Percentiles rank a stretch among this genome's conserved stretches.
Conservation (phyloP, 2,888 invertebrate species). For the Orthosia cruda region DNA sequence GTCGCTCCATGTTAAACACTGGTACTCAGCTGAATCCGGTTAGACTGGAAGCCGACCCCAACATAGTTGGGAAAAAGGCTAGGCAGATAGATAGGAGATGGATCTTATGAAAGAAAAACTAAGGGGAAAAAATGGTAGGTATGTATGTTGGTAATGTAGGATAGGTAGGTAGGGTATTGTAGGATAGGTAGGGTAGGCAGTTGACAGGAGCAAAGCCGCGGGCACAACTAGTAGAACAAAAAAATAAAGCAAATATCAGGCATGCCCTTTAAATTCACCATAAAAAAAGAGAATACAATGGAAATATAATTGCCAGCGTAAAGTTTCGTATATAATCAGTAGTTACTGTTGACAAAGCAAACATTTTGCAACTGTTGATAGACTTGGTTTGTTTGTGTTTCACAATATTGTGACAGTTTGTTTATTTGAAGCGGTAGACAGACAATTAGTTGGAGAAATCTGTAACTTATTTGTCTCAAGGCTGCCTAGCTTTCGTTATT, state of each 20-base stretch:
- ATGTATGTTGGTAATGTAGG: too few species aligned
- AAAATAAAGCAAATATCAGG: neutral
- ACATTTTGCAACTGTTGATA: slow-evolving; percentile 46
- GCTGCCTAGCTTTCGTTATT: slow-evolving; percentile 44
- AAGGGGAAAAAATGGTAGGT: too few species aligned
- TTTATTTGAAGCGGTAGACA: slow-evolving; percentile 24
- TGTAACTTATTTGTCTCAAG: slow-evolving; percentile 54
- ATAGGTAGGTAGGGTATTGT: too few species aligned
- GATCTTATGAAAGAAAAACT: too few species aligned
- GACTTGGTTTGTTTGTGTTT: slow-evolving; percentile 48
- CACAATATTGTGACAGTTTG: slow-evolving; percentile 58
- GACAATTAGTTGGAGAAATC: slow-evolving; percentile 50
- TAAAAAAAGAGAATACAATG: slow-evolving; percentile 28
- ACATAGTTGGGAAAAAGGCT: too few species aligned
- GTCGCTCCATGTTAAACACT: too few species aligned
- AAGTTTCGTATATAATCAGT: slow-evolving; percentile 44
- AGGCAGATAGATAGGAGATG: too few species aligned
- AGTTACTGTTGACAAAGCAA: slow-evolving; percentile 43
- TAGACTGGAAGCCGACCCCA: too few species aligned
- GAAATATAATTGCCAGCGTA: slow-evolving; percentile 32
- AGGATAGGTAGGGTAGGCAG: too few species aligned
- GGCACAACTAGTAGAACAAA: too few species aligned
- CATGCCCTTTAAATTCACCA: slow-evolving; percentile 7
- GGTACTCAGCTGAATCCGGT: too few species aligned
- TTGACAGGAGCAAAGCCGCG: too few species aligned